Percentiles rank a stretch among this genome's conserved stretches.
phyloP scores from a whole-genome alignment of 2,113 vertebrate species.

The Oophaga pumilio region DNA sequence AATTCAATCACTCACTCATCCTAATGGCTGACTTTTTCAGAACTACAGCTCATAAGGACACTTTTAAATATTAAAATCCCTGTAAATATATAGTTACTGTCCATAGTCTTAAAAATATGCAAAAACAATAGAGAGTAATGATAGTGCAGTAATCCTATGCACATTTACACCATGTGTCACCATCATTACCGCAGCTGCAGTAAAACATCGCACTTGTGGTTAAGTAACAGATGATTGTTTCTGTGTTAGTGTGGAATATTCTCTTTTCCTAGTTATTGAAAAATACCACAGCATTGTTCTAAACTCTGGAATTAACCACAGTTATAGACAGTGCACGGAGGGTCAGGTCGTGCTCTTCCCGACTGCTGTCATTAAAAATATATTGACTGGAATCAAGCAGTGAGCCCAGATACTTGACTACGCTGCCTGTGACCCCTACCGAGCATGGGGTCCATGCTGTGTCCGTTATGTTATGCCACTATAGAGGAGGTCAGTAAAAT shows the following conservation, averaged over 20 bases:
- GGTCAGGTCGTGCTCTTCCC: background rate
- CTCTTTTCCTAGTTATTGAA: background rate
- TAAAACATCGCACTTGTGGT: background rate
- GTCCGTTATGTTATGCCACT: too few species aligned
- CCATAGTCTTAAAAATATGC: background rate
- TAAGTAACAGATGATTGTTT: background rate
- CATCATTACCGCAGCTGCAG: background rate
- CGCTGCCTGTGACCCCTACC: too few species aligned
- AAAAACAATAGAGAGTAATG: background rate
- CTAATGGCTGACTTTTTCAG: background rate
- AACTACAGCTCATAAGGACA: background rate
- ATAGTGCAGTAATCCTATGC: background rate
- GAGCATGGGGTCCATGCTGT: too few species aligned
- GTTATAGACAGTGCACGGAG: background rate
- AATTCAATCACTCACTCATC: background rate
- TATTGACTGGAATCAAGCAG: too few species aligned
- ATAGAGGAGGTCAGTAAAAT: too few species aligned
- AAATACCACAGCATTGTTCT: background rate
- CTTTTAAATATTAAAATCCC: background rate
- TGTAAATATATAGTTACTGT: background rate
- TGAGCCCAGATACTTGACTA: too few species aligned
- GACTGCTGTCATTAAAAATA: background rate
- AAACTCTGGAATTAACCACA: background rate
- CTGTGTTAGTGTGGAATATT: background rate
- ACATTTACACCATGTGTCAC: constrained; percentile 9